Conservation (phyloP, 2,888 invertebrate species). For the Peribatodes rhomboidaria region DNA sequence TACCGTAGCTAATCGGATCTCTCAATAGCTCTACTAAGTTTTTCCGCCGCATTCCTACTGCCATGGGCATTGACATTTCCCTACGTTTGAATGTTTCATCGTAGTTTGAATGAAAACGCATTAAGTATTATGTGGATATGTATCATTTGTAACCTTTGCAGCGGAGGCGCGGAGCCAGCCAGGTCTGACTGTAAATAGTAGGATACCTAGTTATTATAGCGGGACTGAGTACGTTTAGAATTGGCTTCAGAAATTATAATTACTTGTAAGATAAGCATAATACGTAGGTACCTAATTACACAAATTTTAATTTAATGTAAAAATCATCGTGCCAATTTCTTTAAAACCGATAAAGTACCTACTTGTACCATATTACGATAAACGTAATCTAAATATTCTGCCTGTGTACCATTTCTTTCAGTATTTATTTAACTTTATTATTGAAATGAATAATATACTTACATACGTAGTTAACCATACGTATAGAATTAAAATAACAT, state of each 20-base stretch:
- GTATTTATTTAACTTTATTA: slow-evolving; percentile 15
- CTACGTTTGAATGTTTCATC: no score
- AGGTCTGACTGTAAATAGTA: neutral
- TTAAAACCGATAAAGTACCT: neutral
- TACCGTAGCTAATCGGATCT: no score
- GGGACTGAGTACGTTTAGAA: slow-evolving; percentile 3
- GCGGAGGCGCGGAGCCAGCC: neutral
- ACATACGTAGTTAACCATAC: slow-evolving; percentile 3
- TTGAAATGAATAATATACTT: slow-evolving; percentile 8
- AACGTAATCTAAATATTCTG: neutral
- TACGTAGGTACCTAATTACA: neutral
- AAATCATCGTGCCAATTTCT: slow-evolving; percentile 11
- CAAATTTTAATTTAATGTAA: slow-evolving; percentile 3
- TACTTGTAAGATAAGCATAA: neutral
- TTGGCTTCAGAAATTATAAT: slow-evolving; percentile 1
- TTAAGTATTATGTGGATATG: neutral
- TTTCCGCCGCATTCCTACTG: no score
- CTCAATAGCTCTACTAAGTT: no score
- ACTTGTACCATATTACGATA: slow-evolving; percentile 5
- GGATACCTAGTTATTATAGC: neutral
- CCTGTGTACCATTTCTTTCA: slow-evolving; percentile 3
- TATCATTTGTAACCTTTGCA: neutral
- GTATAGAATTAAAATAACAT: neutral
- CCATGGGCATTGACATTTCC: no score
- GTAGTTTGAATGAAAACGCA: no score